phyloP scores from a whole-genome alignment of 2,888 invertebrate species.

The Parnassius orleans region DNA sequence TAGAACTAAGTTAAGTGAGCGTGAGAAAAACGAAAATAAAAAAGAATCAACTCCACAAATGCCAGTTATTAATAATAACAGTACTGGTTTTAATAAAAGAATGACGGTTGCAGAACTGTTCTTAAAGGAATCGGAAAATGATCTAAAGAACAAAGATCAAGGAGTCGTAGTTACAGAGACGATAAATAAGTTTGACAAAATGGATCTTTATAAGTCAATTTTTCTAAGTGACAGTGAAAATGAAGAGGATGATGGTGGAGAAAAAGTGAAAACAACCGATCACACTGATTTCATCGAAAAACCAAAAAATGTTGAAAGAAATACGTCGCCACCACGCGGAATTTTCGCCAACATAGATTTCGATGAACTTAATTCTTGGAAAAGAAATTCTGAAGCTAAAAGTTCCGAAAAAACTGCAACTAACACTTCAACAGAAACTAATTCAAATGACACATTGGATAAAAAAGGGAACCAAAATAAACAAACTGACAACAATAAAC shows the following conservation, averaged over 20 bases:
- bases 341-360: slow-evolving; percentile 85
- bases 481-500: slow-evolving; percentile 6
- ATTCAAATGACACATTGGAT: slow-evolving; percentile 20
- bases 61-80: slow-evolving; percentile 19
- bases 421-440: slow-evolving; percentile 25
- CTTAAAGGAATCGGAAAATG: slow-evolving; percentile 67
- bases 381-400: slow-evolving; percentile 44
- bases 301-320: slow-evolving; percentile 81
- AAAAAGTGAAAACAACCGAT: slow-evolving; percentile 26
- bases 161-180: slow-evolving; percentile 58
- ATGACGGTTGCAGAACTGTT: slow-evolving; percentile 74
- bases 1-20: slow-evolving; percentile 4
- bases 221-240: slow-evolving; percentile 91
- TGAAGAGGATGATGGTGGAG: slow-evolving; percentile 67
- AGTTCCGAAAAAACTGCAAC: slow-evolving; percentile 29
- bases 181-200: slow-evolving; percentile 73
- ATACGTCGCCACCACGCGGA: slow-evolving; percentile 86
- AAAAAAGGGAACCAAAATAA: slow-evolving; percentile 6
- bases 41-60: slow-evolving; percentile 25
- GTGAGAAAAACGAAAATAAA: slow-evolving; percentile 20
- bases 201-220: slow-evolving; percentile 93
- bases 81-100: slow-evolving; percentile 52
- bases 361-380: slow-evolving; percentile 78
- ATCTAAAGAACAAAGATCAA: slow-evolving; percentile 46
- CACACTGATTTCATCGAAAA: slow-evolving; percentile 49